Evolutionary conservation across 2,113 vertebrate species (phyloP).

Genomic region (Pseudorectes ferrugineus): DNA sequence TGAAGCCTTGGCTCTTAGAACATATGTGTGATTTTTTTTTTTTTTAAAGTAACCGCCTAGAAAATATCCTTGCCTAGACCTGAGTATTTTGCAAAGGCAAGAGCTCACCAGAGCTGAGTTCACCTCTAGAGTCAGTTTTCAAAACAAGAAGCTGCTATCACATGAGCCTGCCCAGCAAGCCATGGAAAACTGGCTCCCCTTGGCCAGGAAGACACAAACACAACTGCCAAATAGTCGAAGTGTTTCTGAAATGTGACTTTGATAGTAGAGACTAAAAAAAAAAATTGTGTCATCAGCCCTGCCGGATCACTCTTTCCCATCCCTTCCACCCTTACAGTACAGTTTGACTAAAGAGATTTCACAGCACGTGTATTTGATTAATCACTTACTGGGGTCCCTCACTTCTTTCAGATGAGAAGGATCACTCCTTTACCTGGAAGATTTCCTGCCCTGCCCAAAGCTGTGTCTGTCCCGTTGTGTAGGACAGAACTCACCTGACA

Average conservation of each 20-base stretch:
- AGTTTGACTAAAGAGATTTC: background rate
- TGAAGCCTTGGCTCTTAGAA: background rate
- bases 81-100: background rate
- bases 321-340: background rate
- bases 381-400: background rate
- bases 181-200: background rate
- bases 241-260: background rate
- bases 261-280: background rate
- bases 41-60: background rate
- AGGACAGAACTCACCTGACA: slow-evolving; percentile 47
- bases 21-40: background rate
- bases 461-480: background rate
- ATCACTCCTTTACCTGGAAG: background rate
- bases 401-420: background rate
- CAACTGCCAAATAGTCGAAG: background rate
- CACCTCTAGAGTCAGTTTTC: slow-evolving; percentile 6
- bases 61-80: background rate
- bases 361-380: background rate
- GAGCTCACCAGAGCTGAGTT: background rate
- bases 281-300: background rate
- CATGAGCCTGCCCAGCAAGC: background rate
- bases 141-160: background rate
- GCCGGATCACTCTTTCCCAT: background rate
- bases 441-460: background rate
- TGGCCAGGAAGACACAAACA: background rate